A percentile compares a stretch with the other conserved stretches of the same genome.
Conservation (phyloP, 1,140 invertebrate genomes). For the Drosophila orosa region DNA sequence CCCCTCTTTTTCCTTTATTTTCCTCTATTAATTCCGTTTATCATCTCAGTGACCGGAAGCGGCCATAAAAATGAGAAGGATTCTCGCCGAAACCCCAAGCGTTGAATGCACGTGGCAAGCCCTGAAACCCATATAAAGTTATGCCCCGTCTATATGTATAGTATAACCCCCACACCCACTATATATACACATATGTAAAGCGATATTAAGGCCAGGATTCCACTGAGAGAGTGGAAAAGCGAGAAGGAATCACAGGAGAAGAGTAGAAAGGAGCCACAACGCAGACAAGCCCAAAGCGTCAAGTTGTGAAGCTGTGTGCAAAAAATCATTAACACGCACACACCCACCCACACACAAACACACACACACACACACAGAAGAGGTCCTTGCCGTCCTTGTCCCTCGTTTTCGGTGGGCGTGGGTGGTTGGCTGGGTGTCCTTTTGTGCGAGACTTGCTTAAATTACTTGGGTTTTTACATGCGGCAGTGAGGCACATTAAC, state of each 20-base stretch:
- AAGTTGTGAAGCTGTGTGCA: slow-evolving; percentile 82
- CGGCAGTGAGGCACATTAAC: slow-evolving; percentile 84
- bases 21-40: slow-evolving; percentile 35
- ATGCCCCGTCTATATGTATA: slow-evolving; percentile 39
- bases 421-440: slow-evolving; percentile 4
- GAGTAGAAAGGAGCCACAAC: slow-evolving; percentile 8
- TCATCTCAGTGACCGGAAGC: slow-evolving; percentile 33
- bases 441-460: slow-evolving; percentile 69
- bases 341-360: slow-evolving; percentile 41
- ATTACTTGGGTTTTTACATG: slow-evolving; percentile 83
- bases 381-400: slow-evolving; percentile 20
- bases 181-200: slow-evolving; percentile 32
- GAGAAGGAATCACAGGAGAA: background rate
- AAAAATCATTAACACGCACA: slow-evolving; percentile 84
- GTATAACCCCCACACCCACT: background rate
- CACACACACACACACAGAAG: slow-evolving; percentile 14
- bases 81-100: slow-evolving; percentile 48
- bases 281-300: slow-evolving; percentile 65
- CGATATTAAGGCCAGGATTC: slow-evolving; percentile 8
- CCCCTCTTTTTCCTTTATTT: background rate
- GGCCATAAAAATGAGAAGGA: slow-evolving; percentile 2
- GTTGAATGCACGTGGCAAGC: slow-evolving; percentile 70
- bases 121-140: slow-evolving; percentile 68
- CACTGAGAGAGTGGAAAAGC: background rate
- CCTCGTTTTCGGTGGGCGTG: slow-evolving; percentile 11